phyloP scores from a whole-genome alignment of 1,140 invertebrate species.

The Drosophila navojoa region DNA sequence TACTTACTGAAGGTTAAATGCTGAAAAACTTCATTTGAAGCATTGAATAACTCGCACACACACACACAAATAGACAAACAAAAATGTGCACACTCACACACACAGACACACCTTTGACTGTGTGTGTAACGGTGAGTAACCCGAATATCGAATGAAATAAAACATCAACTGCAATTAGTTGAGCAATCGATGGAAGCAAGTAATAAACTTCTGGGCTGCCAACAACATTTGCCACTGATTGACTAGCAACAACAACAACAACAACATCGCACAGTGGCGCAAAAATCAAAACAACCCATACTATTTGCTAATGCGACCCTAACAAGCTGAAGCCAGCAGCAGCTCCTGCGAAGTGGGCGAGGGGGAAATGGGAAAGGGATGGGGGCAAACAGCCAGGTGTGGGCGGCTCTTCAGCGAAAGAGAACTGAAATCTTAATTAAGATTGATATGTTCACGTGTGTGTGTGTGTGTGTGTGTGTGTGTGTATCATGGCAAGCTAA shows the following conservation, averaged over 20 bases:
- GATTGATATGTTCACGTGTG: slow-evolving; percentile 72
- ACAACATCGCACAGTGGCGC: slow-evolving; percentile 16
- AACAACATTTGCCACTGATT: slow-evolving; percentile 50
- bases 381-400: slow-evolving; percentile 18
- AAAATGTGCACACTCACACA: not conserved
- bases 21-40: slow-evolving; percentile 2
- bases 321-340: slow-evolving; percentile 12
- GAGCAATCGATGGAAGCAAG: slow-evolving; percentile 55
- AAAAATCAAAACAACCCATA: slow-evolving; percentile 34
- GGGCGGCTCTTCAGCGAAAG: slow-evolving; percentile 56
- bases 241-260: slow-evolving; percentile 5
- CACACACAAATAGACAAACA: no score
- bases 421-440: slow-evolving; percentile 73
- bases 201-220: slow-evolving; percentile 58
- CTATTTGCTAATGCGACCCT: slow-evolving; percentile 31
- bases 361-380: not conserved
- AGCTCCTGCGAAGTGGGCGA: not conserved
- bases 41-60: not conserved
- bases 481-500: slow-evolving; percentile 30
- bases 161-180: slow-evolving; percentile 72
- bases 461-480: not conserved
- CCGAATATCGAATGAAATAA: slow-evolving; percentile 37
- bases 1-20: slow-evolving; percentile 35
- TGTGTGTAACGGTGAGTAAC: not conserved
- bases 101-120: no score